phyloP scores from a whole-genome alignment of 2,113 vertebrate genomes.

The Daphoenositta chrysoptera region DNA sequence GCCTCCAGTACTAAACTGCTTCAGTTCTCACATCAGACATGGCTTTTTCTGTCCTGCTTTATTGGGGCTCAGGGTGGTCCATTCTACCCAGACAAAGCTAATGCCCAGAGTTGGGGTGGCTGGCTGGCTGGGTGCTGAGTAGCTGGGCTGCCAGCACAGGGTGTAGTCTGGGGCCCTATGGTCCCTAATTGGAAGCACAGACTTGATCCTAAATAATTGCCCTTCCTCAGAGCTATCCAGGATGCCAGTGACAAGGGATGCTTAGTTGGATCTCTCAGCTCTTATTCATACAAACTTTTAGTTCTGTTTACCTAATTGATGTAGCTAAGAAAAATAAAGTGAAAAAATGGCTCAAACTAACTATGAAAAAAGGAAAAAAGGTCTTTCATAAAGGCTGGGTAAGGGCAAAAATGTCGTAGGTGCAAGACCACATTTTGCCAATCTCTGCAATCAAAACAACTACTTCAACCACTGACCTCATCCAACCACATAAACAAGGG shows the following conservation, averaged over 20 bases:
- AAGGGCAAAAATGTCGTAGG: not conserved
- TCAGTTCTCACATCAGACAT: not conserved
- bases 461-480: not conserved
- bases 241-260: not conserved
- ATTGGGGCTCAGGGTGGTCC: not conserved
- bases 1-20: not conserved
- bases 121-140: not conserved
- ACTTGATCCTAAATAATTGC: not conserved
- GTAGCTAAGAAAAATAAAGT: not conserved
- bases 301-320: not conserved
- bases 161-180: accelerated
- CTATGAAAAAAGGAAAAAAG: not conserved
- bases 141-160: not conserved
- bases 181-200: not conserved
- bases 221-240: not conserved
- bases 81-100: not conserved
- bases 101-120: not conserved
- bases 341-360: not conserved
- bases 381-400: not conserved
- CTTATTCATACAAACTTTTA: not conserved
- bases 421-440: not conserved
- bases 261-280: not conserved
- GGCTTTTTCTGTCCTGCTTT: not conserved
- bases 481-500: not conserved
- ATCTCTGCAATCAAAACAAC: not conserved